These are phyloP conservation scores for Gavia stellata DNA, from an alignment of 2,113 vertebrate genomes.

Conservation along the genomic window DNA sequence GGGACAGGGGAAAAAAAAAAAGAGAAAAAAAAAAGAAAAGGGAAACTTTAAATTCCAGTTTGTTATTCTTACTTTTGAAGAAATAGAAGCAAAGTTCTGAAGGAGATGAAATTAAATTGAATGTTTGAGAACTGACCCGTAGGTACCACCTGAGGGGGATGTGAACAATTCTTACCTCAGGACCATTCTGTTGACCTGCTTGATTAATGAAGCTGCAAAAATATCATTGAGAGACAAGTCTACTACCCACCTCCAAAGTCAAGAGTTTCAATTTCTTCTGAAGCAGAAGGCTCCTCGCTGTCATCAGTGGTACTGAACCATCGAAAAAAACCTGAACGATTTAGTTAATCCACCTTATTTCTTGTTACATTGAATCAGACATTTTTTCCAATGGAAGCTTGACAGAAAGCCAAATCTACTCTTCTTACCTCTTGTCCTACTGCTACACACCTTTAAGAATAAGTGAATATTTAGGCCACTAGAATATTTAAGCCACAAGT, in stretches of 20 bases:
- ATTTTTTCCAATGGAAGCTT: not conserved
- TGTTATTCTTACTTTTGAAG: not conserved
- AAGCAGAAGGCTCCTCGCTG: not conserved
- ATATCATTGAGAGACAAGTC: not conserved
- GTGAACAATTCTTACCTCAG: not conserved
- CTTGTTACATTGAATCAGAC: not conserved
- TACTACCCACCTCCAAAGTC: not conserved
- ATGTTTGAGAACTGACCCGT: not conserved
- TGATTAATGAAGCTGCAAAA: not conserved
- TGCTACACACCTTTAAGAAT: not conserved
- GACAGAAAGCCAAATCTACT: not conserved
- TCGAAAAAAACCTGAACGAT: accelerated
- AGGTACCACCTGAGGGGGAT: not conserved
- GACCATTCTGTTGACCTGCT: not conserved
- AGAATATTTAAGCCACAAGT: not conserved
- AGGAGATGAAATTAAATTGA: not conserved
- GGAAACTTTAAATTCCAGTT: not conserved
- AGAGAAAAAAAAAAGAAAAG: not conserved
- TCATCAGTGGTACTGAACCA: not conserved
- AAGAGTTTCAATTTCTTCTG: not conserved
- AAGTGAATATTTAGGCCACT: not conserved
- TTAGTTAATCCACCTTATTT: not conserved
- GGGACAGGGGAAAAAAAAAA: accelerated
- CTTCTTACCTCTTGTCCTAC: not conserved
- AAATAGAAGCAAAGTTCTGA: not conserved